These are phyloP conservation scores for Noturus placidus DNA, from an alignment of 2,113 vertebrate species.

Conservation along the genomic window DNA sequence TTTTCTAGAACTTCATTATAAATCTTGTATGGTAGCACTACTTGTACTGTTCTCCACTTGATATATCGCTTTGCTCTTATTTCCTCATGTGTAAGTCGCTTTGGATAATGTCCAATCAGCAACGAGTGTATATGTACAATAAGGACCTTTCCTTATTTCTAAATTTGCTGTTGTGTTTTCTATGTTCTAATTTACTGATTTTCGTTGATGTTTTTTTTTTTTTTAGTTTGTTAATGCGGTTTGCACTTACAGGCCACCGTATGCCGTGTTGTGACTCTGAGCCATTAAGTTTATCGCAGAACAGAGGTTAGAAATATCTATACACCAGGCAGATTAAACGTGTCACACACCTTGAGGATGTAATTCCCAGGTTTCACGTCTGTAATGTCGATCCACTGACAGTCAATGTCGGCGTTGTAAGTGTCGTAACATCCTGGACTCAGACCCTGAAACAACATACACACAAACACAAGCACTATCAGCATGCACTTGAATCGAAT, in stretches of 20 bases:
- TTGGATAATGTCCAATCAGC: background rate
- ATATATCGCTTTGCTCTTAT: no score
- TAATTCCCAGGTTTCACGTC: slow-evolving; percentile 96
- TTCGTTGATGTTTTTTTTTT: background rate
- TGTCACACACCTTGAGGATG: slow-evolving; percentile 83
- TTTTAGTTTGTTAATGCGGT: background rate
- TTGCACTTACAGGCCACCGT: background rate
- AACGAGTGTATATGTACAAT: background rate
- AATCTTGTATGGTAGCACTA: no score
- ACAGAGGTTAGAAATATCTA: background rate
- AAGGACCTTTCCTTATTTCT: background rate
- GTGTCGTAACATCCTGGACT: slow-evolving; percentile 97
- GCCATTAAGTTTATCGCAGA: background rate
- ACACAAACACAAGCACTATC: background rate
- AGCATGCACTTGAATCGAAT: background rate
- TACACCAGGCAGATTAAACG: background rate
- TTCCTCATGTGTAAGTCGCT: no score
- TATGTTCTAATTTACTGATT: background rate
- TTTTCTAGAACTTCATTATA: no score
- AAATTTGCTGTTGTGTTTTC: background rate
- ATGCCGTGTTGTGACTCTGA: background rate
- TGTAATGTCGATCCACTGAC: slow-evolving; percentile 99
- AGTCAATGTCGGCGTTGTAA: slow-evolving; percentile 97
- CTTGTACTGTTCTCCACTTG: no score
- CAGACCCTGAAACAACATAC: slow-evolving; percentile 77